Percentiles rank a stretch among this genome's conserved stretches.
phyloP scores from a whole-genome alignment of 2,113 vertebrate genomes.

The Arenaria interpres region DNA sequence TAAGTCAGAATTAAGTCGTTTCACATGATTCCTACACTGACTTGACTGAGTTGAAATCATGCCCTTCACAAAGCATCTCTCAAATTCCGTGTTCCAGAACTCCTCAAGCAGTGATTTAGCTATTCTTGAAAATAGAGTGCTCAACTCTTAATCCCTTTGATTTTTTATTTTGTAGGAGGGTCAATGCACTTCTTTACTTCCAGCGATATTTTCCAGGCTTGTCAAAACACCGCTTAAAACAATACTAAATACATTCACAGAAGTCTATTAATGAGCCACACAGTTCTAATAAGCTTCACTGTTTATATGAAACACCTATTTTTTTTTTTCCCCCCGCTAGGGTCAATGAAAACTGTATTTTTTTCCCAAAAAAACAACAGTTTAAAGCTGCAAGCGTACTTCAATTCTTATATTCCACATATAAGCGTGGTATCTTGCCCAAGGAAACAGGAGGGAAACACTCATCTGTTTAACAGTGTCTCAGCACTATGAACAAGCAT shows the following conservation, averaged over 20 bases:
- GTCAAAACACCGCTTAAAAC: background rate
- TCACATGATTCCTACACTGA: background rate
- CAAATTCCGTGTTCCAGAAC: background rate
- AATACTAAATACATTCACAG: background rate
- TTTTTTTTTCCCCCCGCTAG: background rate
- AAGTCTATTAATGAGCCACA: background rate
- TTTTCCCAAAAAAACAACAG: background rate
- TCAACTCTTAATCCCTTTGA: background rate
- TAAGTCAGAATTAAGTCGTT: background rate
- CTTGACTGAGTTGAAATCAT: background rate
- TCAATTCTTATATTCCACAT: background rate
- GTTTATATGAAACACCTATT: background rate
- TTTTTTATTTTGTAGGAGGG: background rate
- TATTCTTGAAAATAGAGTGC: background rate
- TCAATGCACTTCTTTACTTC: background rate
- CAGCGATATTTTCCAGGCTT: background rate
- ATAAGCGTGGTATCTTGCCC: slow-evolving; percentile 29
- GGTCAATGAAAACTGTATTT: slow-evolving; percentile 29
- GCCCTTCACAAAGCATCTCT: background rate
- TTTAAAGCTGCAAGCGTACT: slow-evolving; percentile 31
- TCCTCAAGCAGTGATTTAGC: background rate
- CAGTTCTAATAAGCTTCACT: background rate
- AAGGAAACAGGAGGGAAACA: slow-evolving; percentile 74
- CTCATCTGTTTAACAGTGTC: background rate
- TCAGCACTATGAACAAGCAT: background rate